Base-by-base conservation (phyloP, 1,140 invertebrate genomes). In the Hydropsyche tenuis region DNA sequence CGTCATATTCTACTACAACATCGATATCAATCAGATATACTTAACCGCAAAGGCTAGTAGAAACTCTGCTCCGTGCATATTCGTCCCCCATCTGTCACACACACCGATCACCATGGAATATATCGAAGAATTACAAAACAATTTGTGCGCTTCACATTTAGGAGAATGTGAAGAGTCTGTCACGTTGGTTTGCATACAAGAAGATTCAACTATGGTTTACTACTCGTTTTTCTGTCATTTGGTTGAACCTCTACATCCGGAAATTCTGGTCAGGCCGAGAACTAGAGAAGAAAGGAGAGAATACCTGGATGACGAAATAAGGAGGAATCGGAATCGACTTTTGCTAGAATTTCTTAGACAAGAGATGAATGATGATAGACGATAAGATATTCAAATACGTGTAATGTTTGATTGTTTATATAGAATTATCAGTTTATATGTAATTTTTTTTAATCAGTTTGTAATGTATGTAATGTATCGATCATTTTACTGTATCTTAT, bases 221-320 rank as follows among this genome's bases (percentile, higher is more conserved):
- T 77, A 75, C 56, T 65, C 70, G 3, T 77, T 77, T 37, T 69
- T 70, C 5, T 74, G 56, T 63, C 63, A 73, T 14, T 60, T 77
- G 9, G 30, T 77, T 51, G 69, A 77, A 18, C 25, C 69, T 7
- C 65, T 74, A 62, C 56, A 74, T 73, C 71, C 73, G 16, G 73
- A 75, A 43, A 63, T 53, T 65, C 62, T 73, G 23, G 56, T 69
- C 2, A 69, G 73, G 22, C 73, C 74, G 27, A 74, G 70, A 65
- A 73, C 70, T n/a, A 69, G 71, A 73, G 73, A 74, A 60, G 76
- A 74, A 18, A 66, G 76, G 43, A 73, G 70, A 65, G 56, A 73
- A 11, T 75, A 64, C 25, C 46, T 77, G 25, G 73, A 77, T 51
- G 75, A 62, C 56, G 76, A 77, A 60, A 77, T 77, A 30, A 73